Conservation (phyloP, 2,113 vertebrate species). For the Apodemus speciosus region DNA sequence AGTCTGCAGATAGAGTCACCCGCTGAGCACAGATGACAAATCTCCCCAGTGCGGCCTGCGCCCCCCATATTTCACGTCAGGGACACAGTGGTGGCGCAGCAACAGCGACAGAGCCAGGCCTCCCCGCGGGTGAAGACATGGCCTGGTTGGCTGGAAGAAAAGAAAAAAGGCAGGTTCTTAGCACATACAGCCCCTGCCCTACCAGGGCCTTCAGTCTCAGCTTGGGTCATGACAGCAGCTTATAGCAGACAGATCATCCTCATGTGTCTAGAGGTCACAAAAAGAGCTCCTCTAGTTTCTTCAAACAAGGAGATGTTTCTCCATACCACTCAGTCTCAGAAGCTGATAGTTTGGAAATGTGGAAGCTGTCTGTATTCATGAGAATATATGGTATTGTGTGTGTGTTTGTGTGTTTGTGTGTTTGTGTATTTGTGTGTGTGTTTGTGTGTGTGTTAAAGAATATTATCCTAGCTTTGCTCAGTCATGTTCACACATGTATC, state of each 20-base stretch:
- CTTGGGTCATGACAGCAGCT: neutral
- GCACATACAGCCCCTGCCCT: neutral
- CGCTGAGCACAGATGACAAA: conserved; percentile 86
- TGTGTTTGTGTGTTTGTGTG: neutral
- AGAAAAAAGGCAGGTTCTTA: conserved; percentile 53
- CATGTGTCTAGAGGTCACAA: neutral
- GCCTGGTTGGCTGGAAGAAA: conserved; percentile 62
- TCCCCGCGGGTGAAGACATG: conserved; percentile 62
- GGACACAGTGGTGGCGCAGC: conserved; percentile 71
- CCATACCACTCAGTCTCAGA: neutral
- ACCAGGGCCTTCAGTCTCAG: neutral
- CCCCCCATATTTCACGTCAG: conserved; percentile 82
- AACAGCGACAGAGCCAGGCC: conserved; percentile 64
- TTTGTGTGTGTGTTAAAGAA: neutral
- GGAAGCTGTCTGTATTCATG: neutral
- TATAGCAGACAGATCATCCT: neutral
- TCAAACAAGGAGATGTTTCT: neutral
- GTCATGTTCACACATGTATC: neutral
- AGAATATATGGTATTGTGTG: neutral
- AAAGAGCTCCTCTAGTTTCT: neutral
- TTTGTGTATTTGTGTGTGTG: neutral
- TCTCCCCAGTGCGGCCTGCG: conserved; percentile 82
- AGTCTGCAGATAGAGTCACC: conserved; percentile 89
- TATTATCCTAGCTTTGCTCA: neutral
- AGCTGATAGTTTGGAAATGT: conserved; percentile 1